Conservation (phyloP, 2,888 invertebrate species). For the Margaritifera margaritifera region DNA sequence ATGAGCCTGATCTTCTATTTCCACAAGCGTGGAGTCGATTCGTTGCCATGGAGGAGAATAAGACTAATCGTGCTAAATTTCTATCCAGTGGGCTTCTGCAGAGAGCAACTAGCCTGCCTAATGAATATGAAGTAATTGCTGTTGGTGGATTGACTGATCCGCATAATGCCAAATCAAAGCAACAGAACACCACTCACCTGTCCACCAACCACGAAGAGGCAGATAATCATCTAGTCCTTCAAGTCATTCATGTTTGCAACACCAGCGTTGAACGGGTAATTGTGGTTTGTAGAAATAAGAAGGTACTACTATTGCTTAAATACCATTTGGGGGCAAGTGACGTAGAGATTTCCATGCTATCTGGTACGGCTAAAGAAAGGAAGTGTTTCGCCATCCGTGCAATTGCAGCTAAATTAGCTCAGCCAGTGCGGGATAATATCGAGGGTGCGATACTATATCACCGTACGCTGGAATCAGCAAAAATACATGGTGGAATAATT, state of each 20-base stretch:
- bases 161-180: constrained; percentile 4
- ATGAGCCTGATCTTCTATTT: neutral
- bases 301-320: constrained; percentile 12
- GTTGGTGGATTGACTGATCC: constrained; percentile 8
- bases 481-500: neutral
- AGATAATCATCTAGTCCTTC: constrained; percentile 2
- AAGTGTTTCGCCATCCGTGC: constrained; percentile 5
- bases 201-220: constrained; percentile 11
- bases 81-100: neutral
- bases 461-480: no score
- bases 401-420: constrained; percentile 4
- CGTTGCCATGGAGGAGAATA: constrained; percentile 22
- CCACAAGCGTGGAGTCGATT: constrained; percentile 23
- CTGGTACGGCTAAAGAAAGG: constrained; percentile 6
- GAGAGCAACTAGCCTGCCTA: neutral
- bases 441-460: no score
- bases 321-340: constrained; percentile 6
- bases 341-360: constrained; percentile 5
- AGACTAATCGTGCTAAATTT: constrained; percentile 17
- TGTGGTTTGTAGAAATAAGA: constrained; percentile 3
- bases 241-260: neutral
- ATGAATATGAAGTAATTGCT: neutral
- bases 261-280: neutral
- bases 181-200: neutral
- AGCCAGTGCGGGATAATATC: neutral